Conservation (phyloP, 2,888 invertebrate species). For the Pharmacophagus antenor region DNA sequence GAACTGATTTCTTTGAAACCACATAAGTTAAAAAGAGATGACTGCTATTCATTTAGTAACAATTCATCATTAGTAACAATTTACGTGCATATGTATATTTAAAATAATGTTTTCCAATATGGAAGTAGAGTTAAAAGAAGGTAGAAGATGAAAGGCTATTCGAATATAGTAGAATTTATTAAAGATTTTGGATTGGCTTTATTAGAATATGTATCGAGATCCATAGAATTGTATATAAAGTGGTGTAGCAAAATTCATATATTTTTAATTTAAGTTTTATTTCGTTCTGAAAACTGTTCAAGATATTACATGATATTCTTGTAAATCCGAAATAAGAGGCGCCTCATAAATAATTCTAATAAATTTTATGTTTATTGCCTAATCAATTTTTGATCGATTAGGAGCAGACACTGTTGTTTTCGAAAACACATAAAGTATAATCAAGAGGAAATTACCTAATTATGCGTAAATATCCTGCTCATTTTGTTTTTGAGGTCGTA, state of each 20-base stretch:
- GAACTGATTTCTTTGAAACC: background rate
- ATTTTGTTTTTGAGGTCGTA: constrained; percentile 5
- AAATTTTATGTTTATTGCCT: constrained; percentile 15
- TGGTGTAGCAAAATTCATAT: no score
- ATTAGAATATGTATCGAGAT: no score
- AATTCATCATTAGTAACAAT: background rate
- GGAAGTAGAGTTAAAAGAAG: background rate
- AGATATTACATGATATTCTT: background rate
- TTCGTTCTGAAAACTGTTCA: no score
- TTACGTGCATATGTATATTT: background rate
- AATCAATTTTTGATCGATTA: constrained; percentile 7
- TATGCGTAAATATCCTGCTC: constrained; percentile 6
- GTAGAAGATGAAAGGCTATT: no score
- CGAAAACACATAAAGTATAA: constrained; percentile 15
- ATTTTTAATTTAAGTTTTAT: no score
- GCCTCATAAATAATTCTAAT: background rate
- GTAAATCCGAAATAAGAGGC: background rate
- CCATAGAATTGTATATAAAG: no score
- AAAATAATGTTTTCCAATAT: background rate
- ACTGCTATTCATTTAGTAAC: background rate
- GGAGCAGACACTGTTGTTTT: constrained; percentile 7
- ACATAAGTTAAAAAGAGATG: background rate
- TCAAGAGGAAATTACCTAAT: constrained; percentile 21
- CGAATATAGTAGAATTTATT: no score
- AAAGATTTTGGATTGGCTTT: no score